Conservation (phyloP, 2,113 vertebrate species). For the Sardina pilchardus region DNA sequence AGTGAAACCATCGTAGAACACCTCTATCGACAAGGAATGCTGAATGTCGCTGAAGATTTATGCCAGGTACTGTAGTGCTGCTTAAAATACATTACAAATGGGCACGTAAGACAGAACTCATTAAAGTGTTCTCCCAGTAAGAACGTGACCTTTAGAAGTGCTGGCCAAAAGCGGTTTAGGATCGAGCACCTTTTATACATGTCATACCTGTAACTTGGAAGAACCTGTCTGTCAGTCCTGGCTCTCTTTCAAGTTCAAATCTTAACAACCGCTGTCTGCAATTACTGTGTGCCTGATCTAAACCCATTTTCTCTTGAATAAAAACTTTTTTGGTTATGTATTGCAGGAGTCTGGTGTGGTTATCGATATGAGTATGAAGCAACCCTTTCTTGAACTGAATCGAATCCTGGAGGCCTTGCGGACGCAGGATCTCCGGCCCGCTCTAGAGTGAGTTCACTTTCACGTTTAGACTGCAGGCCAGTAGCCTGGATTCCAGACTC, state of each 20-base stretch:
- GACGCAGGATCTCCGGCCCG: slow-evolving; percentile 83
- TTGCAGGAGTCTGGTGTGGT: slow-evolving; percentile 82
- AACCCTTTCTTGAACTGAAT: slow-evolving; percentile 87
- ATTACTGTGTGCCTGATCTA: neutral
- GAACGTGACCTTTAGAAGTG: too few species aligned
- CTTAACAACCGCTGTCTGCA: neutral
- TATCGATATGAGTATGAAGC: slow-evolving; percentile 88
- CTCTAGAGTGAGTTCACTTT: slow-evolving; percentile 77
- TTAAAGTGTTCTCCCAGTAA: too few species aligned
- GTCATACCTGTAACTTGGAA: neutral
- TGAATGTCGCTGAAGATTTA: slow-evolving; percentile 85
- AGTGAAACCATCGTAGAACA: slow-evolving; percentile 87
- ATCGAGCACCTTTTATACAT: too few species aligned
- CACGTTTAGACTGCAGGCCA: neutral
- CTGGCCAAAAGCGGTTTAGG: neutral
- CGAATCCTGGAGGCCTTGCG: slow-evolving; percentile 85
- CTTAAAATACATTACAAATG: neutral
- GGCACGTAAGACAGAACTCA: too few species aligned
- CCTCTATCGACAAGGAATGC: slow-evolving; percentile 87
- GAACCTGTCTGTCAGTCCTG: neutral
- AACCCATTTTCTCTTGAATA: neutral
- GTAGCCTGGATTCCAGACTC: too few species aligned
- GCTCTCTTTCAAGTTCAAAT: neutral
- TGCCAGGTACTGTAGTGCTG: slow-evolving; percentile 76
- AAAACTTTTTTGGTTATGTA: neutral